phyloP scores from a whole-genome alignment of 2,113 vertebrate genomes.

The Asarcornis scutulata region DNA sequence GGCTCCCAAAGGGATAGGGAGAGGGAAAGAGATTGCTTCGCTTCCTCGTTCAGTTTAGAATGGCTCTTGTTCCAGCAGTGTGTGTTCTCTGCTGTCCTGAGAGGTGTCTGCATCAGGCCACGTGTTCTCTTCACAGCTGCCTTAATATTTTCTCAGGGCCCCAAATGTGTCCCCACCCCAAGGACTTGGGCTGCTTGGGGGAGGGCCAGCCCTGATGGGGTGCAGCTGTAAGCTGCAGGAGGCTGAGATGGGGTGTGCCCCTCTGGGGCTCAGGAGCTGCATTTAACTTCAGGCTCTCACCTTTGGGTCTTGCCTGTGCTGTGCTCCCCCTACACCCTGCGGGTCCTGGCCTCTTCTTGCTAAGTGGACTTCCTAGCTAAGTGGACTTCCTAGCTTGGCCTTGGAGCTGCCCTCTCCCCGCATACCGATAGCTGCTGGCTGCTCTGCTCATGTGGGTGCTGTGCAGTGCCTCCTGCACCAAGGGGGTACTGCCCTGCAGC shows the following conservation, averaged over 20 bases:
- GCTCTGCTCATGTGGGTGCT: too few species aligned
- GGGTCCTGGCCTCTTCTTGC: neutral
- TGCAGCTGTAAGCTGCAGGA: neutral
- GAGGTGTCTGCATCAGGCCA: fast-evolving
- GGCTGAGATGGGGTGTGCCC: fast-evolving
- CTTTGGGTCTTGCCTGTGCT: too few species aligned
- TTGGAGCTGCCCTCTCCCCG: neutral
- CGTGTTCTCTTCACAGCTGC: neutral
- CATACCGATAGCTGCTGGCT: neutral
- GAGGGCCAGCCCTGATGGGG: neutral
- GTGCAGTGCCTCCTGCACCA: too few species aligned
- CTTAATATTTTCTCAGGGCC: neutral
- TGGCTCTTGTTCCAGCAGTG: neutral
- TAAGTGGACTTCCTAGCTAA: neutral
- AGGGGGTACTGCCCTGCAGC: neutral
- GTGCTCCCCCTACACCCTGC: neutral
- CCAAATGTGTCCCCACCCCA: fast-evolving
- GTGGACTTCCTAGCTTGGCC: neutral
- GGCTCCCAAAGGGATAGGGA: neutral
- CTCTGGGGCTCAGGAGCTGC: neutral
- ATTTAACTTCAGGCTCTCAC: fast-evolving
- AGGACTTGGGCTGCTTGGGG: neutral
- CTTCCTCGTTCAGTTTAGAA: neutral
- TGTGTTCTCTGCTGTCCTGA: neutral
- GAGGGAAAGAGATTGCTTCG: neutral